phyloP scores from a whole-genome alignment of 2,113 vertebrate species.

The Aptenodytes forsteri region DNA sequence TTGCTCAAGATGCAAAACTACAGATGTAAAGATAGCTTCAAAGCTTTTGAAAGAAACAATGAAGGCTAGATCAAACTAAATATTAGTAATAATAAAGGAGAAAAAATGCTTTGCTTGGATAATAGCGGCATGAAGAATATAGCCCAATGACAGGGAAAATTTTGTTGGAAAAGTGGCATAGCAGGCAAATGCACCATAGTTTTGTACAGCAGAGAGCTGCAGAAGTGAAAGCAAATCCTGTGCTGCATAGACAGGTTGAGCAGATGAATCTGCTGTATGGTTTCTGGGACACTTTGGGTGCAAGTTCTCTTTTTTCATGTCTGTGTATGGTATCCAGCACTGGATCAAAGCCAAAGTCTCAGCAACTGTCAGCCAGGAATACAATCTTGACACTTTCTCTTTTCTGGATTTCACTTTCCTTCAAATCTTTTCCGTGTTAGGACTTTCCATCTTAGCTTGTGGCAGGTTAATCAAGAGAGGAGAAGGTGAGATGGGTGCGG shows the following conservation, averaged over 20 bases:
- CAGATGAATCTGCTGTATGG: background rate
- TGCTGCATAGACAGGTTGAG: background rate
- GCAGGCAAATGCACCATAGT: background rate
- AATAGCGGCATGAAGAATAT: background rate
- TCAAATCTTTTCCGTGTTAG: background rate
- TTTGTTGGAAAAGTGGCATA: background rate
- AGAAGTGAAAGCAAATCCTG: background rate
- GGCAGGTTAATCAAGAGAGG: background rate
- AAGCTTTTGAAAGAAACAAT: background rate
- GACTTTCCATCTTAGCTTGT: background rate
- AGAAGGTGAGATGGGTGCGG: background rate
- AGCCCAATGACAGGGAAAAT: background rate
- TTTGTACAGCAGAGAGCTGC: background rate
- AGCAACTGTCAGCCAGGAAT: background rate
- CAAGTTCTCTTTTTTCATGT: background rate
- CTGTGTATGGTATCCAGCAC: background rate
- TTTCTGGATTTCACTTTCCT: background rate
- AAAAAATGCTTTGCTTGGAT: background rate
- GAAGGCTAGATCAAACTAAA: background rate
- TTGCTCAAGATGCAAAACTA: background rate
- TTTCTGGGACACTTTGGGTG: background rate
- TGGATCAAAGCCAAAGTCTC: background rate
- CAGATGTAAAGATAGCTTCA: background rate
- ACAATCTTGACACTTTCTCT: background rate
- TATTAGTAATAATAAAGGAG: background rate